These are phyloP conservation scores for Athene noctua DNA, from an alignment of 2,113 vertebrate species.

Conservation along the genomic window DNA sequence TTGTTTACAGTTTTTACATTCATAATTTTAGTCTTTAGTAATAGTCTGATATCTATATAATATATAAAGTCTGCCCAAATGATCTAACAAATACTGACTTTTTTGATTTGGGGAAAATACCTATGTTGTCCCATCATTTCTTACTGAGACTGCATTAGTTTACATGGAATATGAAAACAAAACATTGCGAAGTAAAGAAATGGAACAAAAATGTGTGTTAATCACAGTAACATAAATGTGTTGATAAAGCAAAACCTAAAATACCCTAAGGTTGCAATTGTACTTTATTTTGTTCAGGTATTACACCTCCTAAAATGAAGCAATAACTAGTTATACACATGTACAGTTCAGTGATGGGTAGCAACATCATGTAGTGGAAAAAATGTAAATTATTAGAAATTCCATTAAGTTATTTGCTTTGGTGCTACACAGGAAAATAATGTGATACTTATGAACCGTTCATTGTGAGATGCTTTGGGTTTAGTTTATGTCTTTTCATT, in stretches of 20 bases:
- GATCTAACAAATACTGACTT: not conserved
- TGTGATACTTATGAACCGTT: not conserved
- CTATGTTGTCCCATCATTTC: not conserved
- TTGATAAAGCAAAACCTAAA: not conserved
- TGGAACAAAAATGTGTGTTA: not conserved
- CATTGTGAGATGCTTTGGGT: not conserved
- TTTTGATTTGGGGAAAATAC: not conserved
- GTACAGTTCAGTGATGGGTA: not conserved
- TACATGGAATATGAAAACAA: not conserved
- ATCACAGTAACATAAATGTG: not conserved
- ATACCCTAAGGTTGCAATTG: not conserved
- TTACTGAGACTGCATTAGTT: not conserved
- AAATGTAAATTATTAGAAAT: not conserved
- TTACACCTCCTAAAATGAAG: not conserved
- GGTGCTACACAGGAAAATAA: not conserved
- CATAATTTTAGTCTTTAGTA: not conserved
- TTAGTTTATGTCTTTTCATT: not conserved
- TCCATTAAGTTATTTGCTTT: not conserved
- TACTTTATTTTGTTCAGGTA: not conserved
- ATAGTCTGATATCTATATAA: not conserved
- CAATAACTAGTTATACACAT: not conserved
- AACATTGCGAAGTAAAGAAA: not conserved
- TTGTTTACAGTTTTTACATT: not conserved
- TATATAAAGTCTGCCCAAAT: not conserved
- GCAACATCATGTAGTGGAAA: not conserved